Percentiles rank a stretch among this genome's conserved stretches.
Conservation (phyloP, 2,888 invertebrate genomes). For the Zygogramma bicolorata region DNA sequence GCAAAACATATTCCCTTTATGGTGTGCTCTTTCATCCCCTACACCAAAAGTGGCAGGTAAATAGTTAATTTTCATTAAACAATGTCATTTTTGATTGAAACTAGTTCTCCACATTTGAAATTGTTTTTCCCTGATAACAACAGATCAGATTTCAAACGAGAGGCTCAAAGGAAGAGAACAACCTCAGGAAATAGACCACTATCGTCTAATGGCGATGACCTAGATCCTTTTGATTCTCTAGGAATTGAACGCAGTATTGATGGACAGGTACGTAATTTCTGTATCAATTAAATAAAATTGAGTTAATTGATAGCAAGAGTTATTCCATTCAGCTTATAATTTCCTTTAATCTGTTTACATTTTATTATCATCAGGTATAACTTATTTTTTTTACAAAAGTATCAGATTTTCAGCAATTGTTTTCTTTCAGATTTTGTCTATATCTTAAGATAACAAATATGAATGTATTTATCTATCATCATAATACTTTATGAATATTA, state of each 20-base stretch:
- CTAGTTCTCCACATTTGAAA: neutral
- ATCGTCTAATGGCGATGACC: slow-evolving; percentile 84
- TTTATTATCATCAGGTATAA: no score
- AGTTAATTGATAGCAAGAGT: no score
- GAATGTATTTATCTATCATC: no score
- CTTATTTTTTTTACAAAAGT: no score
- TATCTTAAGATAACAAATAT: no score
- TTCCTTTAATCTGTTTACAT: no score
- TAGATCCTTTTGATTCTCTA: slow-evolving; percentile 87
- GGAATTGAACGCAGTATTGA: slow-evolving; percentile 85
- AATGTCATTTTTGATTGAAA: neutral
- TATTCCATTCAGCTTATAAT: no score
- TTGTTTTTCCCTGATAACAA: neutral
- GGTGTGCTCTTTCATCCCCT: slow-evolving; percentile 89
- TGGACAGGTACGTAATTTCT: slow-evolving; percentile 75
- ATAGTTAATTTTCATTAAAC: no score
- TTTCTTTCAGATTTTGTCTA: no score
- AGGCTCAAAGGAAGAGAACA: slow-evolving; percentile 78
- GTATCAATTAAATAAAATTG: neutral
- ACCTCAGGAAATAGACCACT: slow-evolving; percentile 86
- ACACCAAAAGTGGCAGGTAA: slow-evolving; percentile 68
- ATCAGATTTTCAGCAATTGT: no score
- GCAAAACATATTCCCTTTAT: slow-evolving; percentile 84
- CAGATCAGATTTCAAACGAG: slow-evolving; percentile 53
- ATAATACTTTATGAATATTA: no score